phyloP scores from a whole-genome alignment of 1,140 invertebrate genomes.

The Drosophila persimilis region DNA sequence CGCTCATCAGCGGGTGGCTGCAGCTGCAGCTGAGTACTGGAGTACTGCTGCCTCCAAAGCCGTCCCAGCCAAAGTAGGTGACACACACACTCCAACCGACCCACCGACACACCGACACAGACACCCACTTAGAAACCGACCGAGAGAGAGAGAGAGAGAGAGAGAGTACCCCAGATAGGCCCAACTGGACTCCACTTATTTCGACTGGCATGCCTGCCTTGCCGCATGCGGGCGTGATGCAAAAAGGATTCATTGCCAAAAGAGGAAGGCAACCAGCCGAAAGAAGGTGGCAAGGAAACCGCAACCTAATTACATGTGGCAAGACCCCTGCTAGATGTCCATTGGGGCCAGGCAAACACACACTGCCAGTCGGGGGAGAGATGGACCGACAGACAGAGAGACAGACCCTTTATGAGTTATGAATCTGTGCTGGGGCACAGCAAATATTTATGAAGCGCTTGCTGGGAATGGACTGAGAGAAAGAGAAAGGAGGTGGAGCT shows the following conservation, averaged over 20 bases:
- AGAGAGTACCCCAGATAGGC: slow-evolving; percentile 9
- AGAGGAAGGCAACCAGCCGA: slow-evolving; percentile 31
- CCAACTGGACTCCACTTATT: slow-evolving; percentile 43
- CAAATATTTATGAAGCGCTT: slow-evolving; percentile 77
- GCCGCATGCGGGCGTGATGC: slow-evolving; percentile 63
- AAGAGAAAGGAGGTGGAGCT: slow-evolving; percentile 12
- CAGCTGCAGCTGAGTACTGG: slow-evolving; percentile 32
- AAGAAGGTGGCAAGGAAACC: slow-evolving; percentile 66
- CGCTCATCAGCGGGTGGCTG: slow-evolving; percentile 28
- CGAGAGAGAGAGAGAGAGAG: no score
- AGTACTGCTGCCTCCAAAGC: slow-evolving; percentile 29
- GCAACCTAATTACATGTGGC: slow-evolving; percentile 80
- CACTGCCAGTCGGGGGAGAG: not conserved
- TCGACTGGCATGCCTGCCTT: slow-evolving; percentile 26
- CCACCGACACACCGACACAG: slow-evolving; percentile 27
- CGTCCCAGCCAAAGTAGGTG: slow-evolving; percentile 60
- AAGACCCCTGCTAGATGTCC: slow-evolving; percentile 46
- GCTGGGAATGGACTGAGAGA: slow-evolving; percentile 27
- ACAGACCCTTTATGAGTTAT: slow-evolving; percentile 60
- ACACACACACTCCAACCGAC: slow-evolving; percentile 15
- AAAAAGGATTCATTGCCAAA: slow-evolving; percentile 76
- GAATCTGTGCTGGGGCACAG: slow-evolving; percentile 72
- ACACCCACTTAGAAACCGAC: slow-evolving; percentile 4
- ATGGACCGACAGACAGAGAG: slow-evolving; percentile 40
- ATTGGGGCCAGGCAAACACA: slow-evolving; percentile 65